Percentiles rank a stretch among this genome's conserved stretches.
These are phyloP conservation scores for Galago senegalensis DNA, from an alignment of 2,797 vertebrate species.

Conservation along the genomic window DNA sequence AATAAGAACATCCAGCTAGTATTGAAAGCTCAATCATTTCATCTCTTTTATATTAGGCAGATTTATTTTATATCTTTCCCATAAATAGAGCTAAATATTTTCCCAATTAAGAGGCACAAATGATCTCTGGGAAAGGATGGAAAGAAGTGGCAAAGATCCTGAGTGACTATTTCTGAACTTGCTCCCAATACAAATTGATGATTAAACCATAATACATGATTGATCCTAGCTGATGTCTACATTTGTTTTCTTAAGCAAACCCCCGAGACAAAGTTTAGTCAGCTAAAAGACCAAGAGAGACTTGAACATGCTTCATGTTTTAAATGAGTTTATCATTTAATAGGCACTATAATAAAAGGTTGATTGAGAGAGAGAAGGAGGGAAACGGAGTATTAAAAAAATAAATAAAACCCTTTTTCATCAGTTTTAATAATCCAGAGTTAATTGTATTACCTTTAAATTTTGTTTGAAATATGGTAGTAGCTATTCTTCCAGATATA, in stretches of 20 bases:
- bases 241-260: slow-evolving; percentile 15
- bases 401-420: background rate
- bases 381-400: background rate
- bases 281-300: background rate
- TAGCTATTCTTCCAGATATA: background rate
- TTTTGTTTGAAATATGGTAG: background rate
- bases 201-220: background rate
- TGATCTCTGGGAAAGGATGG: background rate
- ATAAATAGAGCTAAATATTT: background rate
- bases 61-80: background rate
- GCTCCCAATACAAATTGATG: background rate
- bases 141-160: background rate
- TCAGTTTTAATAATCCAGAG: slow-evolving; percentile 24
- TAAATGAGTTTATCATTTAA: slow-evolving; percentile 41
- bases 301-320: background rate
- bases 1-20: background rate
- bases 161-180: background rate
- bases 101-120: background rate
- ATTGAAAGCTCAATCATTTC: background rate
- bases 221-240: background rate
- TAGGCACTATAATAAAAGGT: background rate
- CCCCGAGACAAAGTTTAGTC: background rate
- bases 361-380: background rate
- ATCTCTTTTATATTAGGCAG: background rate
- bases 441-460: background rate